These are phyloP conservation scores for Hyposoter dolosus DNA, from an alignment of 2,888 invertebrate species.

Conservation along the genomic window DNA sequence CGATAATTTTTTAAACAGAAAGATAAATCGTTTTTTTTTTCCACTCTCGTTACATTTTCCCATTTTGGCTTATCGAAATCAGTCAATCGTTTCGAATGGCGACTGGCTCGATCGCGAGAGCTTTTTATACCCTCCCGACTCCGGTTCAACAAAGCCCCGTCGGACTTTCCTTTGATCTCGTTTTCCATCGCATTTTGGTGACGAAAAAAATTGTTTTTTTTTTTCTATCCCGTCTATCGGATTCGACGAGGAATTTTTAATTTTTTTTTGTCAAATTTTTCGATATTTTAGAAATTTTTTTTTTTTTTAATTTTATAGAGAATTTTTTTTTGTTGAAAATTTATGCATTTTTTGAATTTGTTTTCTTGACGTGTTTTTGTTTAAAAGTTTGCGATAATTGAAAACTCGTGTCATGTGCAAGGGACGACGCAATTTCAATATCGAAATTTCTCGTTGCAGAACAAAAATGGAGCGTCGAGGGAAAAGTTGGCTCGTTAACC, in stretches of 20 bases:
- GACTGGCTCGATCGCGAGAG: neutral
- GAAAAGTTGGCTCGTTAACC: conserved; percentile 13
- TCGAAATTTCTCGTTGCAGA: conserved; percentile 10
- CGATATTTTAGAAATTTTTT: neutral
- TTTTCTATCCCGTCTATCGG: no score
- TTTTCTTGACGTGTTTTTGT: neutral
- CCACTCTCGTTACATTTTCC: conserved; percentile 18
- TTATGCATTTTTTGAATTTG: neutral
- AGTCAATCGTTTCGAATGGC: neutral
- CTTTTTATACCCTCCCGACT: neutral
- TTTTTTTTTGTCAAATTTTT: no score
- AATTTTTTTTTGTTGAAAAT: neutral
- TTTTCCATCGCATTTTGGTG: neutral
- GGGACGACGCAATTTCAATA: neutral
- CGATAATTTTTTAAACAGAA: conserved; percentile 49
- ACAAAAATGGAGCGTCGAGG: neutral
- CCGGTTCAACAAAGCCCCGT: neutral
- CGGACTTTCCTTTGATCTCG: neutral
- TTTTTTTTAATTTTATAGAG: no score
- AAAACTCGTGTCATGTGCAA: neutral
- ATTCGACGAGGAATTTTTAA: no score
- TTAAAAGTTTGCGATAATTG: neutral
- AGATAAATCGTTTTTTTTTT: conserved; percentile 14
- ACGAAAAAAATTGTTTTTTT: neutral
- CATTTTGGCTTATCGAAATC: conserved; percentile 24